Percentiles rank a stretch among this genome's conserved stretches.
Conservation (phyloP, 23 tunicate species). For the Clavelina lepadiformis region DNA sequence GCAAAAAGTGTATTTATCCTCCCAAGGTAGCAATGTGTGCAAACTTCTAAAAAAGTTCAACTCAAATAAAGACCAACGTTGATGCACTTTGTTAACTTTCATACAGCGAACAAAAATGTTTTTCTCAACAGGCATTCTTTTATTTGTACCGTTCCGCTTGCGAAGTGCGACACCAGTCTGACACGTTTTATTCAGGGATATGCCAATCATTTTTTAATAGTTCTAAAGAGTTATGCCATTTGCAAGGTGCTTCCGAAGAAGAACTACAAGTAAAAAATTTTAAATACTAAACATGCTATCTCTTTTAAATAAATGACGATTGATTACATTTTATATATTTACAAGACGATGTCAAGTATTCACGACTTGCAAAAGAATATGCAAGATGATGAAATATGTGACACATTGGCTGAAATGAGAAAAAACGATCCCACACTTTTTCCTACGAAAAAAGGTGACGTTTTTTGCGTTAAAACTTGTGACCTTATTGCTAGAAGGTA, state of each 20-base stretch:
- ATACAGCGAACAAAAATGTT: neutral
- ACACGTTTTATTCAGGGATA: slow-evolving; percentile 31
- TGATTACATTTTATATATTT: neutral
- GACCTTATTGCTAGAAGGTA: too few species aligned
- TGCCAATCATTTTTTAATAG: slow-evolving; percentile 43
- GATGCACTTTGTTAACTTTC: too few species aligned
- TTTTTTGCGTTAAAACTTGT: too few species aligned
- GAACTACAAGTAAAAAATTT: slow-evolving; percentile 39
- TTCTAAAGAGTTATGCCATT: slow-evolving; percentile 30
- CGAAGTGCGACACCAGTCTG: slow-evolving; percentile 22
- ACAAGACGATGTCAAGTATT: slow-evolving; percentile 34
- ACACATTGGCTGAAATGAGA: slow-evolving; percentile 33
- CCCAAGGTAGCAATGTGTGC: slow-evolving; percentile 20
- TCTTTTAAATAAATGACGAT: neutral
- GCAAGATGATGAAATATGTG: slow-evolving; percentile 44
- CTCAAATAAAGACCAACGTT: too few species aligned
- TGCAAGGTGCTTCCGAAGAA: slow-evolving; percentile 31
- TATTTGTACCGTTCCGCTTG: slow-evolving; percentile 30
- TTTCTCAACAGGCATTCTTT: slow-evolving; percentile 24
- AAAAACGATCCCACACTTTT: slow-evolving; percentile 23
- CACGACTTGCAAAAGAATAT: slow-evolving; percentile 20
- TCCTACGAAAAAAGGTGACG: slow-evolving; percentile 7
- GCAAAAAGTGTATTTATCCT: slow-evolving; percentile 33
- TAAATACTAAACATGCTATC: too few species aligned
- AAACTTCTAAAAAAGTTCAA: too few species aligned